These are phyloP conservation scores for Heliornis fulica DNA, from an alignment of 2,113 vertebrate species.

Conservation along the genomic window DNA sequence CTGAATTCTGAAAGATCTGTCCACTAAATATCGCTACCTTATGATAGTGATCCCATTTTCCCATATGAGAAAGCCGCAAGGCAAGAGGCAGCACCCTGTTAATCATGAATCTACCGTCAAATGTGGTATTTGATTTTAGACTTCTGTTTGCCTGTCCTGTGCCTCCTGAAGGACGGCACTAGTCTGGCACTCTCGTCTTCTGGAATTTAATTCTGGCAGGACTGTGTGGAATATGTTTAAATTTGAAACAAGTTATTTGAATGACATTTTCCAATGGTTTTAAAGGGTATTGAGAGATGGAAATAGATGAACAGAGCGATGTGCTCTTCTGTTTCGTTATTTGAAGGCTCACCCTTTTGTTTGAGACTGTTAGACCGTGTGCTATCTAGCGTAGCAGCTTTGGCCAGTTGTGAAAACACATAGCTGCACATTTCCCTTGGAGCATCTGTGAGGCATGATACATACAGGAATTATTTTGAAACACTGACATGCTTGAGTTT, in stretches of 20 bases:
- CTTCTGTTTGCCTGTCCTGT: not conserved
- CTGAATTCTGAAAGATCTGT: not conserved
- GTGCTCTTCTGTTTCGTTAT: not conserved
- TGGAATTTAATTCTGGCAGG: not conserved
- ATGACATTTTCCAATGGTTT: not conserved
- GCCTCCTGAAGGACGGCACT: not conserved
- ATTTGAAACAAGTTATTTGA: not conserved
- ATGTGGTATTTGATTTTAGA: not conserved
- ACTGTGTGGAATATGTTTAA: not conserved
- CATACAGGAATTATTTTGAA: not conserved
- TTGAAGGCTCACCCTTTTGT: not conserved
- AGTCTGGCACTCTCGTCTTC: not conserved
- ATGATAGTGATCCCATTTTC: not conserved
- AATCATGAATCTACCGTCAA: not conserved
- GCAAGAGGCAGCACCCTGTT: not conserved
- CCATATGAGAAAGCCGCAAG: not conserved
- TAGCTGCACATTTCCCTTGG: not conserved
- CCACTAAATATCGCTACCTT: not conserved
- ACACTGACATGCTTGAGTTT: not conserved
- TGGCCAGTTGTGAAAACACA: not conserved
- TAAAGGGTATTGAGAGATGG: not conserved
- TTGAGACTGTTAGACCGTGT: not conserved
- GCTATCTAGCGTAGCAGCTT: not conserved
- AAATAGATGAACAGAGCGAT: not conserved
- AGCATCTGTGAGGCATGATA: not conserved